Evolutionary conservation across 2,888 invertebrate genomes (phyloP).

Genomic region (Dorcus parallelipipedus): DNA sequence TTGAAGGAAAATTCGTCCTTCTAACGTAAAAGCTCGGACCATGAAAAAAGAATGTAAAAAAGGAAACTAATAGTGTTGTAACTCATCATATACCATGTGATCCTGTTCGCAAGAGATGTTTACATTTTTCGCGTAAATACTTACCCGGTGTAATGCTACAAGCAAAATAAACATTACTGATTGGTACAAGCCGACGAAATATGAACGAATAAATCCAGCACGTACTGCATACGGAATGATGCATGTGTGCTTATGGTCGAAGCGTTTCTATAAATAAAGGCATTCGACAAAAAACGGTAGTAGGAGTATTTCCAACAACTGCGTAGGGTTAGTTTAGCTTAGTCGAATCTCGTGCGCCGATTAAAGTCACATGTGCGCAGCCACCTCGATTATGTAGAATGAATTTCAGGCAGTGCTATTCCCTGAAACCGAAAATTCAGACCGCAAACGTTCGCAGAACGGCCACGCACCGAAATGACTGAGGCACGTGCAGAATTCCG

Average conservation of each 20-base stretch:
- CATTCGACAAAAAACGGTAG: slow-evolving; percentile 15
- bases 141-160: background rate
- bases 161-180: slow-evolving; percentile 9
- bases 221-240: slow-evolving; percentile 19
- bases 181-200: slow-evolving; percentile 8
- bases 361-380: slow-evolving; percentile 8
- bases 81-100: too few species aligned
- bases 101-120: background rate
- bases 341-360: slow-evolving; percentile 11
- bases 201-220: slow-evolving; percentile 10
- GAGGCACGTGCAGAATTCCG: background rate
- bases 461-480: background rate
- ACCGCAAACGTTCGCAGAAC: slow-evolving; percentile 2
- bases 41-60: too few species aligned
- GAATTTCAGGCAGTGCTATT: slow-evolving; percentile 21
- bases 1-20: too few species aligned
- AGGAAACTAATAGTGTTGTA: too few species aligned
- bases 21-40: too few species aligned
- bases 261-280: slow-evolving; percentile 27
- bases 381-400: slow-evolving; percentile 15
- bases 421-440: slow-evolving; percentile 14
- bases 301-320: slow-evolving; percentile 8
- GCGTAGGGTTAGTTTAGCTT: slow-evolving; percentile 13
- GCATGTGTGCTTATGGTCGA: slow-evolving; percentile 14
- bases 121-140: background rate